Evolutionary conservation across 2,888 invertebrate genomes (phyloP).

Genomic region (Junonia oenone): DNA sequence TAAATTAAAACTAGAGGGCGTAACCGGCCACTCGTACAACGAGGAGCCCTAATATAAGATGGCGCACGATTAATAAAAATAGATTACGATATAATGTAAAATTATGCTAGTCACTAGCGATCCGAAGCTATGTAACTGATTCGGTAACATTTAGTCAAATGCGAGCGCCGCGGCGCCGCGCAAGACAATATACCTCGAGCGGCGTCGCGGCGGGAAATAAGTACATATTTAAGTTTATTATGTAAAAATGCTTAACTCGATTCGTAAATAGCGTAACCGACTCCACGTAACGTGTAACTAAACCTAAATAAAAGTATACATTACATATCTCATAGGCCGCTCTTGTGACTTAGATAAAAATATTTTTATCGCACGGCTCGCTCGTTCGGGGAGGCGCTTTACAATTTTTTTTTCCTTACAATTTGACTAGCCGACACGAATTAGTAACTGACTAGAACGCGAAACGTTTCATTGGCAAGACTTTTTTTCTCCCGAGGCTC

Average conservation of each 20-base stretch:
- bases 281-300: conserved; percentile 42
- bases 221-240: conserved; percentile 34
- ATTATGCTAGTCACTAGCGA: conserved; percentile 67
- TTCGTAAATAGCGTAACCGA: conserved; percentile 58
- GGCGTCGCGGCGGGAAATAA: conserved; percentile 19
- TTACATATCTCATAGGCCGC: conserved; percentile 63
- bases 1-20: conserved; percentile 45
- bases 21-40: conserved; percentile 40
- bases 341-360: conserved; percentile 61
- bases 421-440: conserved; percentile 75
- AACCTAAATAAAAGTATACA: conserved; percentile 59
- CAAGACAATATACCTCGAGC: no score
- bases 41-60: conserved; percentile 42
- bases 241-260: conserved; percentile 58
- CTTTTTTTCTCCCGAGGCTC: conserved; percentile 35
- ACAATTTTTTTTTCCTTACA: conserved; percentile 20
- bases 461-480: conserved; percentile 71
- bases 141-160: conserved; percentile 63
- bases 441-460: conserved; percentile 74
- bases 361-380: conserved; percentile 30
- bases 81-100: conserved; percentile 46
- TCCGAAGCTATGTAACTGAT: conserved; percentile 64
- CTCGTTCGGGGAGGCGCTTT: conserved; percentile 26
- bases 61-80: conserved; percentile 51
- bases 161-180: conserved; percentile 39